phyloP scores from a whole-genome alignment of 2,113 vertebrate genomes.

The Origma solitaria region DNA sequence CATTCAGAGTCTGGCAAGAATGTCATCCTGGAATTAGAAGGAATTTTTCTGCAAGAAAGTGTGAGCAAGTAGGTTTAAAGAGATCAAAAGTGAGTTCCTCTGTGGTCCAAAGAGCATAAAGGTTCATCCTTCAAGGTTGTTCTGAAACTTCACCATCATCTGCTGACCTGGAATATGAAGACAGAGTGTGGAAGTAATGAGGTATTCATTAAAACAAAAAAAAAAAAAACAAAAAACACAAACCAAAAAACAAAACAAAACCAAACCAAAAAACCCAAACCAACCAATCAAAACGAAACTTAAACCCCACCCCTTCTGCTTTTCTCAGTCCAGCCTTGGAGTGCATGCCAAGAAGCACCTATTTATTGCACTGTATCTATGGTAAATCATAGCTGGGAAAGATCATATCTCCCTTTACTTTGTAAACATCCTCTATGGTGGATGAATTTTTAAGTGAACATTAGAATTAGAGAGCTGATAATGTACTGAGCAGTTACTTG shows the following conservation, averaged over 20 bases:
- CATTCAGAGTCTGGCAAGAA: slow-evolving; percentile 57
- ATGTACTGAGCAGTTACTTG: background rate
- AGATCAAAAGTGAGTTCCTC: background rate
- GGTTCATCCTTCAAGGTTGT: background rate
- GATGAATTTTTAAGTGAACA: background rate
- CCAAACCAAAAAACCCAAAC: background rate
- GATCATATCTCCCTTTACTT: background rate
- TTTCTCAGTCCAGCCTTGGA: background rate
- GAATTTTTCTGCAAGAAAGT: slow-evolving; percentile 23
- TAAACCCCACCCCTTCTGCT: background rate
- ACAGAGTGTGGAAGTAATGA: background rate
- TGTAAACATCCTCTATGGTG: background rate
- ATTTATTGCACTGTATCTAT: background rate
- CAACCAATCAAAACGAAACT: background rate
- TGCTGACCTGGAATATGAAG: background rate
- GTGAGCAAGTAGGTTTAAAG: background rate
- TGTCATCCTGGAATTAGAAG: background rate
- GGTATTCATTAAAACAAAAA: background rate
- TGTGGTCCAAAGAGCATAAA: background rate
- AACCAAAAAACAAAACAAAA: background rate
- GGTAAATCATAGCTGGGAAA: background rate
- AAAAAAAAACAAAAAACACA: background rate
- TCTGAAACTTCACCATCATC: background rate
- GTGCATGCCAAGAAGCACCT: background rate
- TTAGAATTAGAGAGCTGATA: background rate